Conservation (phyloP, 2,113 vertebrate genomes). For the Arvicanthis niloticus region DNA sequence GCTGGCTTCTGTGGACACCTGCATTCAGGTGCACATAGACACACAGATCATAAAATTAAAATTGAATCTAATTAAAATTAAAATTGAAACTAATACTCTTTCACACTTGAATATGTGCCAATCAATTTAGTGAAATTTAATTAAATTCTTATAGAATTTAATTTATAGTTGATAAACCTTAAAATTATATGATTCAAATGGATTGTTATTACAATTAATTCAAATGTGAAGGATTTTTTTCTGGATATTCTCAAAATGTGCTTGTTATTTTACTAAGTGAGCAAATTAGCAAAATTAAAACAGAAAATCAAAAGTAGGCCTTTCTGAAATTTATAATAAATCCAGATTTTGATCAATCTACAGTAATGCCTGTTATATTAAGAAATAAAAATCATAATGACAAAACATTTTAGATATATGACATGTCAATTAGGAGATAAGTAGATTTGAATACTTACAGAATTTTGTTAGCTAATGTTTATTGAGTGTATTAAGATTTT, state of each 20-base stretch:
- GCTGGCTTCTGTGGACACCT: background rate
- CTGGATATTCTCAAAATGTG: slow-evolving; percentile 4
- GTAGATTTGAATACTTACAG: slow-evolving; percentile 39
- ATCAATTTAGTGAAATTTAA: slow-evolving; percentile 32
- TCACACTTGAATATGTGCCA: background rate
- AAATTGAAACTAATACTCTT: background rate
- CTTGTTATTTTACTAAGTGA: slow-evolving; percentile 28
- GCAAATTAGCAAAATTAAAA: background rate
- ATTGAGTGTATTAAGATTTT: slow-evolving; percentile 56
- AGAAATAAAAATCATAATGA: background rate
- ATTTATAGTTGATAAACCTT: background rate
- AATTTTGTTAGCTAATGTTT: slow-evolving; percentile 52
- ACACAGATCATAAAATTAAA: background rate
- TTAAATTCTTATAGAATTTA: background rate
- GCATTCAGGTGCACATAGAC: too few species aligned
- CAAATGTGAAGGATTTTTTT: background rate
- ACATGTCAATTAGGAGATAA: slow-evolving; percentile 38
- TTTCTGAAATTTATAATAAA: slow-evolving; percentile 15
- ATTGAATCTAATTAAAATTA: background rate
- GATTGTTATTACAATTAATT: slow-evolving; percentile 40
- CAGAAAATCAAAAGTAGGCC: background rate
- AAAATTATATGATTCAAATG: slow-evolving; percentile 39
- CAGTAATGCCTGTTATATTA: background rate
- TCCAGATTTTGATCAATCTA: background rate
- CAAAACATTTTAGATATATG: slow-evolving; percentile 27